Evolutionary conservation across 2,797 vertebrate genomes (phyloP), one percentile per base, ranked within the genome.

Genomic region (Aplochiton taeniatus): DNA sequence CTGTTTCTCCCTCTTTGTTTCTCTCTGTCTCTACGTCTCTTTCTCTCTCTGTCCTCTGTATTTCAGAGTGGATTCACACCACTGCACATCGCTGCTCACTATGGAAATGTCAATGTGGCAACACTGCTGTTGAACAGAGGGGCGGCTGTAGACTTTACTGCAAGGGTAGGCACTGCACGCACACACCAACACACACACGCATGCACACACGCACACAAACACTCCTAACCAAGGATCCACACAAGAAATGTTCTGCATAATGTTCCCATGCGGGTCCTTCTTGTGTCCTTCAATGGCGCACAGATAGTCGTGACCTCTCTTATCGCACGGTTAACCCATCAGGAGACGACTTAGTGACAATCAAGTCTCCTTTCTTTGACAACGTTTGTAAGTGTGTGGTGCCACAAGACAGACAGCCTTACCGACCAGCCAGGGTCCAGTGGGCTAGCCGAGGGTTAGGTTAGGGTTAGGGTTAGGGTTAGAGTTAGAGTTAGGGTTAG

Each of bases 1-100:
- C 48, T 79, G 46, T 78, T 79, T 44, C 51, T 54, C n/a, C 9
- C 43, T 61, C 50, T 16, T 16, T 52, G 11, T 18, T 43, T 17
- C 50, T 54, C 51, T 59, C n/a, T 65, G 5, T 77, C 10, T 73
- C 69, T 69, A 50, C 82, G 52, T 87, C 77, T 71, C 50, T 54
- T 31, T 50, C 64, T 44, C 55, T 20, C 3, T 66, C 58, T 48
- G 1, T 54, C 54, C 51, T 47, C 52, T 12, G 85, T 56, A 85
- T 85, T 90, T 8, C 58, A 99, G 98, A 99, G 98, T 64, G 98
- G 97, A 68, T 99, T 99, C 60, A 99, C 98, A 0, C 98, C 98
- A 4, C 85, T 99, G 82, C 98, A 99, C 78, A 99, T 99, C 20
- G 95, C 98, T 0, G 97, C 98, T 0, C 98, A 99, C 87, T 99